Percentiles rank a stretch among this genome's conserved stretches.
Evolutionary conservation across 2,113 vertebrate genomes (phyloP).

Genomic region (Muntiacus muntjak): DNA sequence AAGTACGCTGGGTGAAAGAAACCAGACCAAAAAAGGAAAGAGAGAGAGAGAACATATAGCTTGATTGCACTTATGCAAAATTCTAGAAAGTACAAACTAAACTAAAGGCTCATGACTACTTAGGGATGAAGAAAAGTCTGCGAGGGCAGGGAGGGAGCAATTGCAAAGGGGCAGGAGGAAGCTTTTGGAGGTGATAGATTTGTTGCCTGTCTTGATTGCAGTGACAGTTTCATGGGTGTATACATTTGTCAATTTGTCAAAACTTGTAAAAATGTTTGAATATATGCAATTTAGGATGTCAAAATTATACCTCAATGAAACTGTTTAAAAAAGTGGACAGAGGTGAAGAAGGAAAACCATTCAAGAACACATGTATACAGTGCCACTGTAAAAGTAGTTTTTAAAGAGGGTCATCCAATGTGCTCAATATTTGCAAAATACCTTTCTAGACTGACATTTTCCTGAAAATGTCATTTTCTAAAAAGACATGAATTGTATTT

Average conservation of each 20-base stretch:
- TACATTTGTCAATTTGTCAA: not conserved
- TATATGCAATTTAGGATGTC: not conserved
- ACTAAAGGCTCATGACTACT: not conserved
- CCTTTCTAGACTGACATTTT: constrained; percentile 69
- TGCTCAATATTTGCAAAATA: constrained; percentile 23
- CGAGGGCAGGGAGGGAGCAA: not conserved
- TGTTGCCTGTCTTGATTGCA: not conserved
- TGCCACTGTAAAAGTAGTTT: constrained; percentile 67
- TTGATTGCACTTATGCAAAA: not conserved
- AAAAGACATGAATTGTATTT: constrained; percentile 60
- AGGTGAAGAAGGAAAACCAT: constrained; percentile 9
- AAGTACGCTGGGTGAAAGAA: not conserved
- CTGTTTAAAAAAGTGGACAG: not conserved
- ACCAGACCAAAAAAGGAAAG: not conserved
- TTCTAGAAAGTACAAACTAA: not conserved
- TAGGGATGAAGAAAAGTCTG: not conserved
- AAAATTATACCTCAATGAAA: not conserved
- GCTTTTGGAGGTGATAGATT: not conserved
- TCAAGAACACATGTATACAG: constrained; percentile 12
- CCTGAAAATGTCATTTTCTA: constrained; percentile 74
- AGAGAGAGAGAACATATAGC: not conserved
- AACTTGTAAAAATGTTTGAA: not conserved
- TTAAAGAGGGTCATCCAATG: constrained; percentile 55
- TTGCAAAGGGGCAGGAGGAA: not conserved
- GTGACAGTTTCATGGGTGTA: not conserved